Evolutionary conservation across 1,140 invertebrate species (phyloP).

Genomic region (Drosophila equinoxialis): DNA sequence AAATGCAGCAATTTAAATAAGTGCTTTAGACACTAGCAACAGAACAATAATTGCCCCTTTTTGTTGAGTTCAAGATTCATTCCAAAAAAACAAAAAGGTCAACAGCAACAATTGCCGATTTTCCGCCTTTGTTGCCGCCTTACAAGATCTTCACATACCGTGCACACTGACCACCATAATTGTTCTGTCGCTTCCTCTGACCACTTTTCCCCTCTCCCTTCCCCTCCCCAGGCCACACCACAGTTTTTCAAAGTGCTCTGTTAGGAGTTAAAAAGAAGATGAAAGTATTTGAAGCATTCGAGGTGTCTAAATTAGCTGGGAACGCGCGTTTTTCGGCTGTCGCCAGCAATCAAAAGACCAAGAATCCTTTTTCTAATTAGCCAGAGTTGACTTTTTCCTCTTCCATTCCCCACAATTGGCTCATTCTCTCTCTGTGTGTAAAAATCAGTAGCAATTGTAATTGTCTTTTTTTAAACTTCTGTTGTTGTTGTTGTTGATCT

Average conservation of each 20-base stretch:
- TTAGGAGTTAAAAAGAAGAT: conserved; percentile 69
- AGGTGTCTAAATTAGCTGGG: conserved; percentile 82
- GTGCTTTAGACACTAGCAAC: conserved; percentile 48
- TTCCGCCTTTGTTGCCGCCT: conserved; percentile 63
- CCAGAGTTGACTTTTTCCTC: conserved; percentile 15
- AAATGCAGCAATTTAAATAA: conserved; percentile 72
- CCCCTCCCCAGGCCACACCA: too few species aligned
- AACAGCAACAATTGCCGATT: conserved; percentile 44
- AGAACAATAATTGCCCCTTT: conserved; percentile 66
- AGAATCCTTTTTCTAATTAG: conserved; percentile 66
- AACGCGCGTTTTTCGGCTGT: conserved; percentile 75
- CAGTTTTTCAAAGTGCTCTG: conserved; percentile 27
- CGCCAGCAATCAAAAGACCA: conserved; percentile 67
- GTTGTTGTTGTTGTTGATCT: conserved; percentile 65
- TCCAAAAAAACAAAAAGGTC: conserved; percentile 65
- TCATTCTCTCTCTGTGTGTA: background rate
- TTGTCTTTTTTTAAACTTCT: conserved; percentile 53
- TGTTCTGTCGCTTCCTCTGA: conserved; percentile 45
- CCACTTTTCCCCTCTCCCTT: background rate
- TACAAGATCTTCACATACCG: conserved; percentile 76
- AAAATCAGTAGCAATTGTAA: conserved; percentile 80
- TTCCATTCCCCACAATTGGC: background rate
- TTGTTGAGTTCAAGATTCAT: conserved; percentile 50
- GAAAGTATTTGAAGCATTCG: conserved; percentile 64
- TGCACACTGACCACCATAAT: conserved; percentile 70